These are phyloP conservation scores for human DNA, from an alignment of 2,113 vertebrate species.

Conservation along the genomic window GRCh38 chr7:27170001-27170500, in stretches of 20 bases:
- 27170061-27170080: background rate
- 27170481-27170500: constrained; percentile 96
- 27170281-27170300: constrained; percentile 69
- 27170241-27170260: constrained; percentile 36
- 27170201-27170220: background rate
- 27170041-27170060: constrained; percentile 65
- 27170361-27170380: constrained; percentile 93
- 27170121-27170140: constrained; percentile 66
- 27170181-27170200: background rate
- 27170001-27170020: constrained; percentile 24
- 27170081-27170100: constrained; percentile 73
- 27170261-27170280: constrained; percentile 62
- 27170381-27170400: constrained; percentile 97
- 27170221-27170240: constrained; percentile 29
- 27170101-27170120: constrained; percentile 60
- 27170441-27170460: constrained; percentile 90
- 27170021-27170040: constrained; percentile 67
- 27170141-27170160: constrained; percentile 31
- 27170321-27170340: constrained; percentile 89
- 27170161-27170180: constrained; percentile 19
- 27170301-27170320: constrained; percentile 81
- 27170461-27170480: constrained; percentile 92
- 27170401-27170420: constrained; percentile 99
- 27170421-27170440: constrained; percentile 94
- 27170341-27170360: constrained; percentile 93